These are phyloP conservation scores for Leptinotarsa texana DNA, from an alignment of 1,140 invertebrate genomes.

Conservation along the genomic window DNA sequence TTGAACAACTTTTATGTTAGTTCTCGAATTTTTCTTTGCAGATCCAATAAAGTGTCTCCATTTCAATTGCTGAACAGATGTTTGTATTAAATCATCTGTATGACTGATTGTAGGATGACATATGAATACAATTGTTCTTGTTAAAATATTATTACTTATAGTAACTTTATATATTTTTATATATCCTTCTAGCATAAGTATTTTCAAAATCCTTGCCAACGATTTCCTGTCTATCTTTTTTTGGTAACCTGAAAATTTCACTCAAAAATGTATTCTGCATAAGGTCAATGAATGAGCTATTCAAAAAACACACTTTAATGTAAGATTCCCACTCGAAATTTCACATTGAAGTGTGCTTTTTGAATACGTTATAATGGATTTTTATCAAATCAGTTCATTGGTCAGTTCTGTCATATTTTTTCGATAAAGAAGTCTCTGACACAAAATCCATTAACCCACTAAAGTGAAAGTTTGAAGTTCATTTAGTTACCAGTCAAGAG, in stretches of 20 bases:
- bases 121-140: slow-evolving; percentile 61
- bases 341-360: no score
- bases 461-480: no score
- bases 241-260: slow-evolving; percentile 54
- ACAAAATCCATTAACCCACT: no score
- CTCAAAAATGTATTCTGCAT: no score
- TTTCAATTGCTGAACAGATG: slow-evolving; percentile 64
- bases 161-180: slow-evolving; percentile 65
- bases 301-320: neutral
- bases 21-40: slow-evolving; percentile 1
- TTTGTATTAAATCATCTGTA: slow-evolving; percentile 61
- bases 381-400: no score
- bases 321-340: no score
- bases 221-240: slow-evolving; percentile 67
- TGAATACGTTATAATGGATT: no score
- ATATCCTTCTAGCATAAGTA: slow-evolving; percentile 62
- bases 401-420: no score
- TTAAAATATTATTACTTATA: slow-evolving; percentile 57
- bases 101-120: slow-evolving; percentile 61
- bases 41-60: slow-evolving; percentile 54
- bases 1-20: neutral
- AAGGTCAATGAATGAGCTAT: neutral
- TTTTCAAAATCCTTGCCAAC: slow-evolving; percentile 62
- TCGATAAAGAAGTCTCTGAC: no score
- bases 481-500: no score